These are phyloP conservation scores for Lottia scabra DNA, from an alignment of 2,888 invertebrate genomes.

Conservation along the genomic window DNA sequence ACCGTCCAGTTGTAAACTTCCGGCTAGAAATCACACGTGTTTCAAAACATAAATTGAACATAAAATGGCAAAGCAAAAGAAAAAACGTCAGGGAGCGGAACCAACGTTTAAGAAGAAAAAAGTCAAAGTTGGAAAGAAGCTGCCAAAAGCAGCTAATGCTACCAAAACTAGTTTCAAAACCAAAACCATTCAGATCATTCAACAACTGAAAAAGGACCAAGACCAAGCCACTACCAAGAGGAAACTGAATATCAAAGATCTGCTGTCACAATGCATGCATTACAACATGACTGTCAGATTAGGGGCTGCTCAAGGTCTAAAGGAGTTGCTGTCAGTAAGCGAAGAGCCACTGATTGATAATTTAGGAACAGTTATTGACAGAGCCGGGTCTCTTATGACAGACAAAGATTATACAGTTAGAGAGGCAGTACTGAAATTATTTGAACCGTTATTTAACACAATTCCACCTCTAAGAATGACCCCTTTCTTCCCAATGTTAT, in stretches of 20 bases:
- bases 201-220: slow-evolving; percentile 74
- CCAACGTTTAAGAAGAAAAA: slow-evolving; percentile 84
- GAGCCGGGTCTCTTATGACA: slow-evolving; percentile 78
- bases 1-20: neutral
- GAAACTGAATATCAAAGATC: slow-evolving; percentile 80
- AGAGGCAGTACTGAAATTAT: slow-evolving; percentile 71
- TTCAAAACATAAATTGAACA: neutral
- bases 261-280: slow-evolving; percentile 80
- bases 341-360: slow-evolving; percentile 73
- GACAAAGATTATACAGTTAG: slow-evolving; percentile 78
- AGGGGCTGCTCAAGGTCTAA: slow-evolving; percentile 74
- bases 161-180: slow-evolving; percentile 91
- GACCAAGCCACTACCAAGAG: slow-evolving; percentile 76
- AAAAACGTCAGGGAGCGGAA: neutral
- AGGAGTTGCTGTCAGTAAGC: slow-evolving; percentile 72
- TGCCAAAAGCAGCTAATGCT: slow-evolving; percentile 89
- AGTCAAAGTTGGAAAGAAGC: slow-evolving; percentile 80
- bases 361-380: slow-evolving; percentile 79
- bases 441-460: slow-evolving; percentile 58
- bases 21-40: neutral
- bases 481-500: slow-evolving; percentile 83
- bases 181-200: slow-evolving; percentile 88
- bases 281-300: slow-evolving; percentile 79
- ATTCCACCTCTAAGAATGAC: slow-evolving; percentile 51
- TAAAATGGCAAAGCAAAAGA: neutral